These are phyloP conservation scores for Sebastiscus albofasciatus DNA, from an alignment of 2,797 vertebrate genomes.

Conservation along the genomic window DNA sequence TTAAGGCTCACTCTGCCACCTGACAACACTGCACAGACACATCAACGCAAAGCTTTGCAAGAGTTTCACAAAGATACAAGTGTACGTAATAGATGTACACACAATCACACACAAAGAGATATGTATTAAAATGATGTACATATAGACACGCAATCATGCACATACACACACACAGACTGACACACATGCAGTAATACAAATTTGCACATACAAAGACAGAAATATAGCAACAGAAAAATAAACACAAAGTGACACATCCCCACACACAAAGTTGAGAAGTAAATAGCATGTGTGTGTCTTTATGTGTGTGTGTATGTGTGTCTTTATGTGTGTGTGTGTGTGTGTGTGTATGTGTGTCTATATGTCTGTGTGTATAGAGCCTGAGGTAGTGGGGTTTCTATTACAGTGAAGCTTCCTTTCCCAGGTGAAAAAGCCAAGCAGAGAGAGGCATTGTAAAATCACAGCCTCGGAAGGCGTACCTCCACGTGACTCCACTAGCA, in stretches of 20 bases:
- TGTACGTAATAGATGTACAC: neutral
- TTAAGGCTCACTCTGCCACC: constrained; percentile 51
- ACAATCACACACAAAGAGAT: neutral
- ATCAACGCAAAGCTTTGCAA: neutral
- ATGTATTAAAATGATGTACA: neutral
- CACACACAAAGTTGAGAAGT: neutral
- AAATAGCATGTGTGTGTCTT: neutral
- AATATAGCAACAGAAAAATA: neutral
- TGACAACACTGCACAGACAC: constrained; percentile 11
- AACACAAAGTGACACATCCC: neutral
- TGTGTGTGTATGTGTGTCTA: neutral
- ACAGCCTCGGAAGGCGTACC: constrained; percentile 43
- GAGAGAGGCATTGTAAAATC: constrained; percentile 48
- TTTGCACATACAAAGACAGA: neutral
- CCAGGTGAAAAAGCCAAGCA: constrained; percentile 67
- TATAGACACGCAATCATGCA: neutral
- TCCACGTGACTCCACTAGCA: neutral
- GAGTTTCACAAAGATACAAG: neutral
- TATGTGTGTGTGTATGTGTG: neutral
- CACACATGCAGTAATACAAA: neutral
- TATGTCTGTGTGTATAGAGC: constrained; percentile 32
- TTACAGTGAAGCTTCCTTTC: constrained; percentile 74
- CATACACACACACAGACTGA: neutral
- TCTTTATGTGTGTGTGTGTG: constrained; percentile 1
- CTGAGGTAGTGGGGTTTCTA: constrained; percentile 58